Evolutionary conservation across 2,888 invertebrate species (phyloP), one percentile per base, ranked within the genome.

Genomic region (Anarsia innoxiella): DNA sequence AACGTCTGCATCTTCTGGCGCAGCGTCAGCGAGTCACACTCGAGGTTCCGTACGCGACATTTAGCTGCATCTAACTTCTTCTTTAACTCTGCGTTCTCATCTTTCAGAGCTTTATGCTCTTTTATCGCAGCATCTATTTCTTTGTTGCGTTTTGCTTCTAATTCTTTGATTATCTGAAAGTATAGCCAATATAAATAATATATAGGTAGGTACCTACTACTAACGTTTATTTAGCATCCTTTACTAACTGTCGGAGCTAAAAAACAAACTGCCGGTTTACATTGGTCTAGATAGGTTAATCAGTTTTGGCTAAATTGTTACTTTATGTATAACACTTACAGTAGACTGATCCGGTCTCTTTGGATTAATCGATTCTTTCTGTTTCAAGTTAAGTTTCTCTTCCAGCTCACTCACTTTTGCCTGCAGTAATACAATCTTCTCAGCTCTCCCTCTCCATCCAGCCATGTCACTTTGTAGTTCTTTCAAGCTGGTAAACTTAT

Each of bases 371-470:
- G 56, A 37, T 31, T 70, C 59, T 35, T 72, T 77, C 13, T 66
- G 67, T 49, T 77, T 83, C 1, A 66, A 67, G 45, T 72, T 86
- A 9, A 91, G 51, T 57, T 90, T 92, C 12, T 87, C 87, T 52
- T 89, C 90, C 0, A 93, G 62, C 33, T 93, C 92, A 3, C 66
- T 67, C 32, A 92, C 74, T 73, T 90, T 92, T 36, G 88, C 88
- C 58, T 92, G 92, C 31, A 94, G 67, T 9, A 88, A 70, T 1
- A 89, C 65, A 41, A 94, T 92, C 56, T 92, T 91, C 55, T 93
- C 92, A 1, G 93, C 91, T 45, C 93, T 84, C 0, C 94, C 93
- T 46, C 92, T 89, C 93, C 93, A 94, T 8, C 88, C 88, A 28
- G 86, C 80, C 33, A 87, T 71, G 41, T 86, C 83, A 48, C 85